These are phyloP conservation scores for Anguilla pacifica DNA, from an alignment of 2,797 vertebrate species.

Conservation along the genomic window DNA sequence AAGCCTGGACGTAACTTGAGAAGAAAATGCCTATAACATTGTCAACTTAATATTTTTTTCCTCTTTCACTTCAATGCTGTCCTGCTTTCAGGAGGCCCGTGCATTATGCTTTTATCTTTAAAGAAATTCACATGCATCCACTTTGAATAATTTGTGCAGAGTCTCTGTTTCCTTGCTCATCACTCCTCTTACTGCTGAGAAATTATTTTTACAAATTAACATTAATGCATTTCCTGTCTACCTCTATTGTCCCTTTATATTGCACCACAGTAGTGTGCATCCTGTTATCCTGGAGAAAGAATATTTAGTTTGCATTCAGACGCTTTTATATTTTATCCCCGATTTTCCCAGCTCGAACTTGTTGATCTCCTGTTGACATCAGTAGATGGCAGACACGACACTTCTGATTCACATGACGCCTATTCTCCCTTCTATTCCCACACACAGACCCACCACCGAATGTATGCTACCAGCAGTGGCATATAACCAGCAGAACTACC, in stretches of 20 bases:
- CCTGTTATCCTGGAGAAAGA: neutral
- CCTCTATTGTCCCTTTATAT: constrained; percentile 10
- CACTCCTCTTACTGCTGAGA: neutral
- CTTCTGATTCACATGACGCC: too few species aligned
- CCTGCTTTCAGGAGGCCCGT: neutral
- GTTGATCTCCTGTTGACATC: too few species aligned
- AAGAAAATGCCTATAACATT: neutral
- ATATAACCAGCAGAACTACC: too few species aligned
- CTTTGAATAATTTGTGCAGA: neutral
- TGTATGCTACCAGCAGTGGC: too few species aligned
- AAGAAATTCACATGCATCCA: neutral
- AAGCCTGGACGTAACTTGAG: neutral
- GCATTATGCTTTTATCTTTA: neutral
- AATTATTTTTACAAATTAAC: constrained; percentile 20
- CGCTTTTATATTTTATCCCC: constrained; percentile 1
- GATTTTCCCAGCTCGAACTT: too few species aligned
- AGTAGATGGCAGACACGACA: too few species aligned
- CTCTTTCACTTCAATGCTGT: neutral
- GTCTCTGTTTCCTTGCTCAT: constrained; percentile 6
- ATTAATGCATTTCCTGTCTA: constrained; percentile 21
- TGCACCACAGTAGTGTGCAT: neutral
- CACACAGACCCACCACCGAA: too few species aligned
- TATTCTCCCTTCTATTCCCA: too few species aligned
- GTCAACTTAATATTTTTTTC: neutral
- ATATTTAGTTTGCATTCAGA: constrained; percentile 34